These are phyloP conservation scores for Emys orbicularis DNA, from an alignment of 2,797 vertebrate species.

Conservation along the genomic window DNA sequence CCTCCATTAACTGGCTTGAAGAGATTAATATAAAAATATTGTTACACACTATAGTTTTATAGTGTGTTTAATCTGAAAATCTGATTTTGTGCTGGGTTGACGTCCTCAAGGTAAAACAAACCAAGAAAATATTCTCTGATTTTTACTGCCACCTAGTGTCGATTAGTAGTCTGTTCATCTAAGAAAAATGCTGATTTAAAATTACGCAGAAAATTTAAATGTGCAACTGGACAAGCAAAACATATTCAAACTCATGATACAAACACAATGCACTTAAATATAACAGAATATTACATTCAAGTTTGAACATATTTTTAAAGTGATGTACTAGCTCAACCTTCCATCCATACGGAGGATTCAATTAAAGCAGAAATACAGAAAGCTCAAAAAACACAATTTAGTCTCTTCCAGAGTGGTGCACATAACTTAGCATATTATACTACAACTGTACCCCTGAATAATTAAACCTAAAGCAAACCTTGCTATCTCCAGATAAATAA, in stretches of 20 bases:
- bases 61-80: not conserved
- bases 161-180: not conserved
- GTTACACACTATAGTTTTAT: not conserved
- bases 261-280: not conserved
- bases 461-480: not conserved
- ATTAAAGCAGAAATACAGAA: not conserved
- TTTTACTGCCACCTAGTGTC: slow-evolving; percentile 81
- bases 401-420: not conserved
- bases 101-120: not conserved
- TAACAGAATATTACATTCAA: not conserved
- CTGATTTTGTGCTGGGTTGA: not conserved
- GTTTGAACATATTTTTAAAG: not conserved
- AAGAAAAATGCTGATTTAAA: slow-evolving; percentile 11
- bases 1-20: not conserved
- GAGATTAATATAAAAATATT: not conserved
- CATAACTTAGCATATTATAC: not conserved
- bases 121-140: slow-evolving; percentile 33
- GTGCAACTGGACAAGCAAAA: not conserved
- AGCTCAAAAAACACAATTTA: not conserved
- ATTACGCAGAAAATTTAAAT: not conserved
- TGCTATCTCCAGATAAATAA: not conserved
- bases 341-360: not conserved
- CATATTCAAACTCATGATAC: not conserved
- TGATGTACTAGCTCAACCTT: not conserved
- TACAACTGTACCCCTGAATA: not conserved